Evolutionary conservation across 1,140 invertebrate species (phyloP).

Genomic region (Drosophila murphyi): DNA sequence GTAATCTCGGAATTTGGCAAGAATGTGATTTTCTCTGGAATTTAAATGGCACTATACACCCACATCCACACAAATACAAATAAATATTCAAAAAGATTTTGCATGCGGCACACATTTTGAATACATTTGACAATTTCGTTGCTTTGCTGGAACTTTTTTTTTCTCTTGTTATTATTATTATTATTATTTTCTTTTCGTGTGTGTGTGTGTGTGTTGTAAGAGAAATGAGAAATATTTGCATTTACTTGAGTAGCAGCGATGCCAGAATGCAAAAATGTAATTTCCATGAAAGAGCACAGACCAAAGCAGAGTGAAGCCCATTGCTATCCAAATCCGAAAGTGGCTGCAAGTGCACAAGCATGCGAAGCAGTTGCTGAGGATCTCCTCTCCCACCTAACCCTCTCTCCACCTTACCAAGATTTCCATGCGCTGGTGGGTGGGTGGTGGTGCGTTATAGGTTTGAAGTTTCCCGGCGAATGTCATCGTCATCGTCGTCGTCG

Average conservation of each 20-base stretch:
- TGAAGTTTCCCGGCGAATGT: constrained; percentile 24
- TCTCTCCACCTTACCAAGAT: constrained; percentile 10
- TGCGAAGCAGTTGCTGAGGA: constrained; percentile 35
- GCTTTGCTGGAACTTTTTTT: constrained; percentile 3
- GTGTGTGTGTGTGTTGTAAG: constrained; percentile 38
- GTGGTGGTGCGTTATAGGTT: not conserved
- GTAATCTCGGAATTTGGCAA: constrained; percentile 40
- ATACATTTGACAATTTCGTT: constrained; percentile 81
- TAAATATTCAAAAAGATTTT: constrained; percentile 81
- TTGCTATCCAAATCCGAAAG: constrained; percentile 44
- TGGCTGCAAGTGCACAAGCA: constrained; percentile 75
- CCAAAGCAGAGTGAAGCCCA: constrained; percentile 14
- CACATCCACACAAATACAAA: constrained; percentile 18
- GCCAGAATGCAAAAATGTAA: constrained; percentile 78
- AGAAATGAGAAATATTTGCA: constrained; percentile 83
- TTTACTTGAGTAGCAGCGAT: constrained; percentile 79
- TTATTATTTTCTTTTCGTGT: not conserved
- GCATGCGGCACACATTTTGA: constrained; percentile 81
- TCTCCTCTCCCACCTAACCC: not conserved
- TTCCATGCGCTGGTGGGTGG: constrained; percentile 36
- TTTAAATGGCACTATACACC: constrained; percentile 35
- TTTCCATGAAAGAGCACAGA: constrained; percentile 76
- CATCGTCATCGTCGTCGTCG: constrained; percentile 17
- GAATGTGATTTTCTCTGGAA: constrained; percentile 47
- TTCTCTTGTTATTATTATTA: not conserved